A percentile compares a stretch with the other conserved stretches of the same genome.
Conservation (phyloP, 2,888 invertebrate genomes). For the Frankliniella intonsa region DNA sequence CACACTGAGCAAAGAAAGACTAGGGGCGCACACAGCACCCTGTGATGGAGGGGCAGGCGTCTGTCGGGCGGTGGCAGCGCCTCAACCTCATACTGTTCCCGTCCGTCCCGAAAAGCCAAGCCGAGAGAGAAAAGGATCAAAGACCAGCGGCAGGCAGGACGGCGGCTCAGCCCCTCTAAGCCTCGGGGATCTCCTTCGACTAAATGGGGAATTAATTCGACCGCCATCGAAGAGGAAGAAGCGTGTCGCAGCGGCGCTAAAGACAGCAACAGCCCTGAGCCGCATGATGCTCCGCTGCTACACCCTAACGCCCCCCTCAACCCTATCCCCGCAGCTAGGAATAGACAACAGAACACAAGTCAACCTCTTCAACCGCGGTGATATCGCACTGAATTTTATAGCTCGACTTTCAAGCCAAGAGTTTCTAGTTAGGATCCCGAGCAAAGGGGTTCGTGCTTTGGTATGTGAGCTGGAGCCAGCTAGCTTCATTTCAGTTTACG, state of each 20-base stretch:
- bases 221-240: slow-evolving; percentile 9
- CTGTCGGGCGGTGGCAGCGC: not conserved
- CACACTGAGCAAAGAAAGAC: not conserved
- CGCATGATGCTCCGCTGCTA: not conserved
- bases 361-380: no score
- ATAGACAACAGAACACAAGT: no score
- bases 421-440: no score
- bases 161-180: slow-evolving; percentile 14
- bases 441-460: no score
- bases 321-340: no score
- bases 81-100: not conserved
- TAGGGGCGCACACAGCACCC: not conserved
- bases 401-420: no score
- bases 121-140: not conserved
- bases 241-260: not conserved
- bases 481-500: no score
- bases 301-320: no score
- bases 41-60: no score
- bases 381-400: no score
- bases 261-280: not conserved
- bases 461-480: no score
- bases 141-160: not conserved
- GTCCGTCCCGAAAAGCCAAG: not conserved
- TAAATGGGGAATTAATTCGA: slow-evolving; percentile 27
- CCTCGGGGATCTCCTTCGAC: not conserved